phyloP scores from a whole-genome alignment of 2,797 vertebrate species.

The Vireo griseus region DNA sequence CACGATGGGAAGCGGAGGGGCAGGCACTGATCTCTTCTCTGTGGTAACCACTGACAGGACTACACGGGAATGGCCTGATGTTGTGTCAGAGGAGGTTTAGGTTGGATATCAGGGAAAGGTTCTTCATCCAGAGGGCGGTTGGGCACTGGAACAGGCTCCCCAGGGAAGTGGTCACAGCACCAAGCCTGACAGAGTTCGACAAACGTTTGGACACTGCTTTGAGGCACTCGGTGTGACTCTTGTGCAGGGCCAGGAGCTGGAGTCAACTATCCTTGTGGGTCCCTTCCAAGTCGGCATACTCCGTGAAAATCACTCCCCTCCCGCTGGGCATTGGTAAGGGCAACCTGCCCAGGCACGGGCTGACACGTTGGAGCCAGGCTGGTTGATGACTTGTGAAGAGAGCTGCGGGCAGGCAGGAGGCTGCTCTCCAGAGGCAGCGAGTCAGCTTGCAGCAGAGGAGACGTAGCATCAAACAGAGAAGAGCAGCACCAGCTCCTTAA shows the following conservation, averaged over 20 bases:
- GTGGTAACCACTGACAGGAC: neutral
- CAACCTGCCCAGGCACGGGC: neutral
- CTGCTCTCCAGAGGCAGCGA: rapidly evolving
- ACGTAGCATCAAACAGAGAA: rapidly evolving
- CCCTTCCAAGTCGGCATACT: neutral
- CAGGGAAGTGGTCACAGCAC: neutral
- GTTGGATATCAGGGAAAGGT: neutral
- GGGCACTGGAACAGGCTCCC: neutral
- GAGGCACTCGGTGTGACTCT: neutral
- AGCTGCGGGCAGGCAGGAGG: neutral
- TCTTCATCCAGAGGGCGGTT: rapidly evolving
- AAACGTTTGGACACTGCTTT: rapidly evolving
- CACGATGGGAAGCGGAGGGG: neutral
- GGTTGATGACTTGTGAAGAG: rapidly evolving
- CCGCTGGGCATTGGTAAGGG: neutral
- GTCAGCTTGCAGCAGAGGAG: neutral
- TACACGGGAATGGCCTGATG: neutral
- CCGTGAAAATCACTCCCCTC: neutral
- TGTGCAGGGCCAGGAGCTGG: neutral
- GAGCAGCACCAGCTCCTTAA: neutral
- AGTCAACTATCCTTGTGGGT: neutral
- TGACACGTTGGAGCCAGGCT: rapidly evolving
- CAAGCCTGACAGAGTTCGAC: neutral
- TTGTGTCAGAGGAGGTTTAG: neutral
- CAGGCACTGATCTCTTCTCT: neutral